Conservation (phyloP, 2,888 invertebrate species). For the Calephelis perditalis region DNA sequence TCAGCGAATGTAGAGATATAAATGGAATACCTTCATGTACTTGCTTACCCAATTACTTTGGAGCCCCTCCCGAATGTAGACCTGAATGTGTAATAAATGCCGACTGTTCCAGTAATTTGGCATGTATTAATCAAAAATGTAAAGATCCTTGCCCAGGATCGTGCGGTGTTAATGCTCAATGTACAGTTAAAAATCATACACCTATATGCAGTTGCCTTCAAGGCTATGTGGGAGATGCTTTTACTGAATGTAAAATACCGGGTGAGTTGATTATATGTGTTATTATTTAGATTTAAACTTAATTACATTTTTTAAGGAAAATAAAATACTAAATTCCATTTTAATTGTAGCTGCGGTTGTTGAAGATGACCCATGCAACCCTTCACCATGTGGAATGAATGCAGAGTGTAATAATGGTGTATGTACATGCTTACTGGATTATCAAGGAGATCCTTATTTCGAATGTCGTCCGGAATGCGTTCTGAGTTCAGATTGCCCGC, state of each 20-base stretch:
- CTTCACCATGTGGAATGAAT: constrained; percentile 83
- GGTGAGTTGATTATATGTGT: constrained; percentile 46
- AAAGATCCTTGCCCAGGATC: constrained; percentile 89
- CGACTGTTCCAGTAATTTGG: constrained; percentile 85
- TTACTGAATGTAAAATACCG: constrained; percentile 77
- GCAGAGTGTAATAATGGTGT: constrained; percentile 76
- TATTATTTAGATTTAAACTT: neutral
- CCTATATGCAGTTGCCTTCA: constrained; percentile 86
- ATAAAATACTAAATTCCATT: constrained; percentile 18
- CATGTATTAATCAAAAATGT: constrained; percentile 88
- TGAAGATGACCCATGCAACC: constrained; percentile 77
- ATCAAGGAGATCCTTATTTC: constrained; percentile 82
- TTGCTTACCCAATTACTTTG: constrained; percentile 81
- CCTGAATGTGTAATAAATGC: constrained; percentile 85
- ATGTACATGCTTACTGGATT: constrained; percentile 80
- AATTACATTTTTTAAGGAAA: neutral
- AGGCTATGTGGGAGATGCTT: constrained; percentile 86
- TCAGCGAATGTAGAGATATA: constrained; percentile 80
- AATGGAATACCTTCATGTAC: constrained; percentile 81
- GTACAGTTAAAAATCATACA: constrained; percentile 83
- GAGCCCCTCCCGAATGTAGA: constrained; percentile 83
- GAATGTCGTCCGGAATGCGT: constrained; percentile 85
- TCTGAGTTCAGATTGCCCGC: constrained; percentile 81
- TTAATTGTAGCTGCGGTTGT: constrained; percentile 41
- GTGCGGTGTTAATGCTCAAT: constrained; percentile 82